Evolutionary conservation across 2,113 vertebrate species (phyloP).

Genomic region (Pelecanoides urinatrix): DNA sequence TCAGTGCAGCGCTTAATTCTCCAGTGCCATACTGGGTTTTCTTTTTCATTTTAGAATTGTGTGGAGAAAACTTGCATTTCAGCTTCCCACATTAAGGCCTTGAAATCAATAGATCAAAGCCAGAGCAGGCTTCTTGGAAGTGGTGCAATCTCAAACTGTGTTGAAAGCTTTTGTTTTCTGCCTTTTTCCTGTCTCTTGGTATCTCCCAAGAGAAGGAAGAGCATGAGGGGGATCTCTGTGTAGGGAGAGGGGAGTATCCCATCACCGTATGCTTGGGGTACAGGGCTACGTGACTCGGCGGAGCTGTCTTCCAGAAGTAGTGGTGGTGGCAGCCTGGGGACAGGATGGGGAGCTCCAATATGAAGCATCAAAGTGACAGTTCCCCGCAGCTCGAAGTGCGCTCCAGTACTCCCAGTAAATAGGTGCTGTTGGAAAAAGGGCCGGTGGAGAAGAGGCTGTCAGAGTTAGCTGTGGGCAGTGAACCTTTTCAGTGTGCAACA

Average conservation of each 20-base stretch:
- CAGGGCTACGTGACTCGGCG: not conserved
- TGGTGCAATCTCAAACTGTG: conserved; percentile 4
- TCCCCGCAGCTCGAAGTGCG: not conserved
- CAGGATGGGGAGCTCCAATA: not conserved
- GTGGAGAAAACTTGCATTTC: conserved; percentile 10
- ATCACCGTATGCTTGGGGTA: not conserved
- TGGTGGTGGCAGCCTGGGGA: not conserved
- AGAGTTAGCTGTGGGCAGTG: not conserved
- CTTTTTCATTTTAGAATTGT: not conserved
- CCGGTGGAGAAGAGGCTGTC: not conserved
- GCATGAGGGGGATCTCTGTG: not conserved
- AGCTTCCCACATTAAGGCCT: conserved; percentile 35
- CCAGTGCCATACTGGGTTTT: not conserved
- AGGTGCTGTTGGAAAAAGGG: not conserved
- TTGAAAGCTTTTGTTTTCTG: conserved; percentile 49
- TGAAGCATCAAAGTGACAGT: not conserved
- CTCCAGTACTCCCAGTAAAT: not conserved
- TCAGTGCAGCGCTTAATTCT: not conserved
- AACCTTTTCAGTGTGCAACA: not conserved
- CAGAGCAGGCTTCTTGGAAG: conserved; percentile 6
- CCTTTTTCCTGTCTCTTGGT: not conserved
- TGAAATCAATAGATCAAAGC: conserved; percentile 52
- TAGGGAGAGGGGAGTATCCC: not conserved
- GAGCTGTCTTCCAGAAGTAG: not conserved
- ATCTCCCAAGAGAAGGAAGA: not conserved